A percentile compares a stretch with the other conserved stretches of the same genome.
Evolutionary conservation across 2,888 invertebrate genomes (phyloP).

Genomic region (Nebria salina): DNA sequence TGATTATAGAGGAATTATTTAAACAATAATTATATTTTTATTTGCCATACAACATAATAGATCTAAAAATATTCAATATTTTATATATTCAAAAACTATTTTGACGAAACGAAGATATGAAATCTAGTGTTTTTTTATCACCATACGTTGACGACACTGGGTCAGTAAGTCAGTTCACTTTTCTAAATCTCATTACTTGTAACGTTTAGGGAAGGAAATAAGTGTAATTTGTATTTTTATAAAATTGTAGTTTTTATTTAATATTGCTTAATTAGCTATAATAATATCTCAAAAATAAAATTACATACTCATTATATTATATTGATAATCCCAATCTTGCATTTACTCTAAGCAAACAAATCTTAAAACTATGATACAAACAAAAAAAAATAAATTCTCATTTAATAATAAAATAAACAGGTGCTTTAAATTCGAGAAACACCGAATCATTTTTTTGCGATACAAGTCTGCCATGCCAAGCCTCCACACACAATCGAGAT

Average conservation of each 20-base stretch:
- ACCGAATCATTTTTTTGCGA: slow-evolving; percentile 55
- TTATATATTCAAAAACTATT: too few species aligned
- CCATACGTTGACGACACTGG: too few species aligned
- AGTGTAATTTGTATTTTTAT: not conserved
- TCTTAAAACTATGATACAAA: not conserved
- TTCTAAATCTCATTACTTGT: too few species aligned
- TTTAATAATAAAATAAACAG: not conserved
- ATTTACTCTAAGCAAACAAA: not conserved
- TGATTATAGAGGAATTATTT: too few species aligned
- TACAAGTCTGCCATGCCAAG: slow-evolving; percentile 78
- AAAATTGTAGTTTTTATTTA: not conserved
- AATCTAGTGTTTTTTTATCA: too few species aligned
- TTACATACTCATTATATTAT: not conserved
- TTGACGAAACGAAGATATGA: too few species aligned
- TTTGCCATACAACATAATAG: too few species aligned
- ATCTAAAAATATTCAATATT: too few species aligned
- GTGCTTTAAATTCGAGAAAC: not conserved
- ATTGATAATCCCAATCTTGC: not conserved
- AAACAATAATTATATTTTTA: too few species aligned
- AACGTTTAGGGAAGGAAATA: too few species aligned
- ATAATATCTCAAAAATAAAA: not conserved
- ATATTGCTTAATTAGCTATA: not conserved
- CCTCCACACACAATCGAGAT: slow-evolving; percentile 90
- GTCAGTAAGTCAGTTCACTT: too few species aligned
- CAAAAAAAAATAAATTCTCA: not conserved